Conservation (phyloP, 2,797 vertebrate species). For the Chrosomus eos region DNA sequence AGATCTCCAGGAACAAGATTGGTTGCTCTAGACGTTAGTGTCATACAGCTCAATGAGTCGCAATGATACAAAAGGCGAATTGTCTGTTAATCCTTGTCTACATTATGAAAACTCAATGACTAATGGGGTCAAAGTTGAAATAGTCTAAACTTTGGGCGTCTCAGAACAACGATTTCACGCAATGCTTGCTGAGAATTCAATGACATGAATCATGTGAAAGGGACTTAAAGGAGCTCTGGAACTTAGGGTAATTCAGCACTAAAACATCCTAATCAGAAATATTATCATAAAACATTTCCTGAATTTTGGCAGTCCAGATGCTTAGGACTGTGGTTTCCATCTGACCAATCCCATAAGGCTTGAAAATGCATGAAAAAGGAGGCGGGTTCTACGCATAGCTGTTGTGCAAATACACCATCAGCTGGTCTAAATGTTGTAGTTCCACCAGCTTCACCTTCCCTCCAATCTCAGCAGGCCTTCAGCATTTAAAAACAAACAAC, state of each 20-base stretch:
- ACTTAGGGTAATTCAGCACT: neutral
- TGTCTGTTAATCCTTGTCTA: neutral
- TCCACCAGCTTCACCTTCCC: conserved; percentile 35
- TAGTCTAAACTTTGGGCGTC: neutral
- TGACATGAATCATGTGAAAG: conserved; percentile 34
- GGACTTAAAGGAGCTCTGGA: conserved; percentile 7
- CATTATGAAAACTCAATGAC: neutral
- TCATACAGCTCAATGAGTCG: neutral
- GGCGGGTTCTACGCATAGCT: conserved; percentile 9
- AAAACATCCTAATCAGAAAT: conserved; percentile 30
- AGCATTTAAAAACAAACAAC: conserved; percentile 49
- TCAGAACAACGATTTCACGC: neutral
- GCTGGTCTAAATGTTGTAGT: conserved; percentile 28
- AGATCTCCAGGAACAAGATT: too few relatives aligned
- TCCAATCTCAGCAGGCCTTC: conserved; percentile 45
- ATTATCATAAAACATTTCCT: conserved; percentile 26
- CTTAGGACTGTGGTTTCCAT: conserved; percentile 2
- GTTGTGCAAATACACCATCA: conserved; percentile 12
- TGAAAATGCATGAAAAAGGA: conserved; percentile 14
- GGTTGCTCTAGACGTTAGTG: neutral
- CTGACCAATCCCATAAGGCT: conserved; percentile 46
- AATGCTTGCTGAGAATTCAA: neutral
- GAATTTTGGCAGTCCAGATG: conserved; percentile 19
- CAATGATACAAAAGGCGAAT: conserved; percentile 6
- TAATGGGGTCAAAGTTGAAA: neutral